Evolutionary conservation across 92 coral and sea anemone genomes (phyloP).

Genomic region (Siderastrea siderea): DNA sequence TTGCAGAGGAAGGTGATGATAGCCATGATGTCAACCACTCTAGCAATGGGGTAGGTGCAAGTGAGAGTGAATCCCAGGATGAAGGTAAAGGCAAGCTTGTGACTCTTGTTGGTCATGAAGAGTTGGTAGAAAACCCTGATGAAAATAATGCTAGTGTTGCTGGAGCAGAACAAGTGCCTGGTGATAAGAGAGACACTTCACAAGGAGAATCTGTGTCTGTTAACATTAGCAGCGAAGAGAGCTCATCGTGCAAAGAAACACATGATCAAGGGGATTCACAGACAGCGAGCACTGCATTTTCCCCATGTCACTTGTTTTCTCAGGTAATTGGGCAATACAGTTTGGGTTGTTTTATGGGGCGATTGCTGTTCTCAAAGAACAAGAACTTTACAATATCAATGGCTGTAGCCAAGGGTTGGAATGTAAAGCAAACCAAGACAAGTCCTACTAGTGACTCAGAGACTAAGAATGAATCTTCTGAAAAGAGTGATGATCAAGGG

Average conservation of each 20-base stretch:
- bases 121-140: conserved; percentile 52
- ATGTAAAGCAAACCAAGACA: not conserved
- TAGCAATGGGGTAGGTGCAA: conserved; percentile 4
- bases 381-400: conserved; percentile 38
- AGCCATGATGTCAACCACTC: not conserved
- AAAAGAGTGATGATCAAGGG: conserved; percentile 1
- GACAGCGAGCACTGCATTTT: conserved; percentile 44
- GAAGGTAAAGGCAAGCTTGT: conserved; percentile 74
- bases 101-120: conserved; percentile 81
- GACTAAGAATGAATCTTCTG: not conserved
- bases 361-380: conserved; percentile 62
- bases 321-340: conserved; percentile 69
- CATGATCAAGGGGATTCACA: conserved; percentile 30
- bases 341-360: conserved; percentile 70
- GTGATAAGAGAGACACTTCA: not conserved
- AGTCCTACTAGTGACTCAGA: not conserved
- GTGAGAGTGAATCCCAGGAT: conserved; percentile 26
- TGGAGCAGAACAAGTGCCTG: not conserved
- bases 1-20: conserved; percentile 2
- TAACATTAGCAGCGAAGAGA: conserved; percentile 5
- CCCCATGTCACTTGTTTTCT: conserved; percentile 66
- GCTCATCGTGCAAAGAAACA: conserved; percentile 27
- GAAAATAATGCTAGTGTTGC: not conserved
- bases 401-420: not conserved
- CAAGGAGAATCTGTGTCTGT: conserved; percentile 15